Base-by-base conservation (phyloP, 2,797 vertebrate genomes). In the Phoeniculus purpureus region DNA sequence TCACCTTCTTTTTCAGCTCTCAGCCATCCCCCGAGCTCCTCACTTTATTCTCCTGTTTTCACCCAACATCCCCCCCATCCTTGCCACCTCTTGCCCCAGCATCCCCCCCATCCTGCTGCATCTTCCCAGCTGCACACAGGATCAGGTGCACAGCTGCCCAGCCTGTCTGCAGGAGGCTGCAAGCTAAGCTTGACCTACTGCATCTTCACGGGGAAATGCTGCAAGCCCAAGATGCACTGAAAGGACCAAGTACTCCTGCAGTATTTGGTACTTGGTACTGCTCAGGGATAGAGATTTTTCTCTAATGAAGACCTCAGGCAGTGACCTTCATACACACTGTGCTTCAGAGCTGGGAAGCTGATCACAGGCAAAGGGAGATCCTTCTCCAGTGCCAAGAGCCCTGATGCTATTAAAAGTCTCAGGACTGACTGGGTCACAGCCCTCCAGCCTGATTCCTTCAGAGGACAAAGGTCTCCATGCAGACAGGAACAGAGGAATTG, bases 171-270 rank as follows among this genome's bases (percentile, higher is more conserved):
- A 64, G 70, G 55, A 88, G 68, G 62, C 81, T 93, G 79, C 34
- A 73, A 62, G 68, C 58, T 85, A 76, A 62, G 68, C 54, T 85
- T 89, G 72, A 91, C 84, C 86, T 82, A 16, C 65, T 77, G 72
- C 26, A 22, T 80, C 83, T 89, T 74, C 68, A 31, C 56, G 10
- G 58, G 78, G 58, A 87, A 84, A 61, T 85, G 64, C 72, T 92
- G 88, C 65, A 67, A 94, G 84, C 47, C 50, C 88, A 80, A 81
- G 85, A 80, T 78, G 76, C 79, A 80, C 73, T 85, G 61, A 58
- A 72, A 81, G 9, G 55, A 77, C 0, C 0, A 90, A 80, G 70
- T 27, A 32, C 66, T 84, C 45, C 11, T 81, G 84, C 84, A 89
- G 4, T 45, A 80, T 83, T 88, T 93, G 90, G 68, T 92, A 91